Base-by-base conservation (phyloP, 2,797 vertebrate species). In the Coilia nasus region DNA sequence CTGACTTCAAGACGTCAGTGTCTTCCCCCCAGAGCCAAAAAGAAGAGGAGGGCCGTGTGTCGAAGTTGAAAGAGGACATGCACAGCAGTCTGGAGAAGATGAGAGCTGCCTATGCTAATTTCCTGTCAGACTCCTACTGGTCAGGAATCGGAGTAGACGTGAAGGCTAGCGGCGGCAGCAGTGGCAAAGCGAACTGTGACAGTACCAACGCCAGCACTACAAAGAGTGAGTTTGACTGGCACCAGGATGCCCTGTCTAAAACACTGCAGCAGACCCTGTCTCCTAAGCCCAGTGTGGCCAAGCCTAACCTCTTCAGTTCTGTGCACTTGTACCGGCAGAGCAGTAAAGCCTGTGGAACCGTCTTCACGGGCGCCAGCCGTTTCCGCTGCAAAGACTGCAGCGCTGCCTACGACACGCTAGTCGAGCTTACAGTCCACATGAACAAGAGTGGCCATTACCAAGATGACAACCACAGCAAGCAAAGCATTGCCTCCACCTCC, bases 341-440 rank as follows among this genome's bases (percentile, higher is more conserved):
- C 93, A 96, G 95, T 90, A 99, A 98, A 92, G 94, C 97, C 83
- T 97, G 97, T 0, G 97, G 97, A 17, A 94, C 97, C 0, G 97
- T 98, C 84, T 99, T 99, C 94, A 99, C 98, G 0, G 98, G 98
- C 0, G 98, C 98, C 84, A 99, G 98, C 90, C 94, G 98, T 0
- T 99, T 99, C 88, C 97, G 98, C 83, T 99, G 98, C 92, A 97
- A 97, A 88, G 98, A 99, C 83, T 99, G 98, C 93, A 99, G 98
- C 0, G 98, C 97, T 0, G 98, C 98, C 84, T 99, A 99, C 0
- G 98, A 99, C 94, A 98, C 98, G 0, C 47, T 99, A n/a, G 98
- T 99, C 6, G 98, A 99, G 86, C 91, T 99, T 75, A 99, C 98
- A 0, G 97, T 99, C 44, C 98, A 99, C 92, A 99, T 99, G 98